Percentiles rank a stretch among this genome's conserved stretches.
These are phyloP conservation scores for Scyliorhinus canicula DNA, from an alignment of 2,797 vertebrate species.

Conservation along the genomic window DNA sequence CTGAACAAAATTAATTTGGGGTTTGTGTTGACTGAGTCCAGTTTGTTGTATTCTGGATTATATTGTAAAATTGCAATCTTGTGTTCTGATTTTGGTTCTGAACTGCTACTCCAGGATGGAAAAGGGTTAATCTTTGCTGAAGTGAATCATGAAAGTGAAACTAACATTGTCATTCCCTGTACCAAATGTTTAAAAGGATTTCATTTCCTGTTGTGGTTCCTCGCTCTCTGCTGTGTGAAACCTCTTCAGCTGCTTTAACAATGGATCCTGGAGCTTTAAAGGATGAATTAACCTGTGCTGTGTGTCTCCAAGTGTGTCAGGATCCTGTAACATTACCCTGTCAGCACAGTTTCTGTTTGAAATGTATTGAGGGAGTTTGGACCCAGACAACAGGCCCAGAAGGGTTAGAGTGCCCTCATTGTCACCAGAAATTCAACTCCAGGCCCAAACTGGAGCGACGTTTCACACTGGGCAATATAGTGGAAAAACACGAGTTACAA, in stretches of 20 bases:
- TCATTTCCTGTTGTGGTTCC: background rate
- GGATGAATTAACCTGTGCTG: background rate
- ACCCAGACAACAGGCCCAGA: background rate
- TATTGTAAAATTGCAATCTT: background rate
- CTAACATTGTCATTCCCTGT: background rate
- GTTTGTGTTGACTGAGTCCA: too few relatives aligned
- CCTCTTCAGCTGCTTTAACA: background rate
- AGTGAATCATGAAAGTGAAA: background rate
- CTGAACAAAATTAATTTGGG: too few relatives aligned
- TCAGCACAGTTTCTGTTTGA: background rate
- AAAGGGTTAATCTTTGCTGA: background rate
- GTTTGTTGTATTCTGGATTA: too few relatives aligned
- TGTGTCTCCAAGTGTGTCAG: too few relatives aligned
- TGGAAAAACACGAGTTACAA: background rate
- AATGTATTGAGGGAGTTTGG: background rate
- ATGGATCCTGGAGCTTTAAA: background rate
- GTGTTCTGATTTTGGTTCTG: background rate
- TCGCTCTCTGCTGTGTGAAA: background rate
- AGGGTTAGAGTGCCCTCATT: background rate
- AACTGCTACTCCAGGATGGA: background rate
- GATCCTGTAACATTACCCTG: background rate
- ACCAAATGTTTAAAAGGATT: background rate
- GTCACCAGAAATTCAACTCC: background rate
- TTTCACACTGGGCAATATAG: background rate
- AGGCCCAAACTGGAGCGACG: background rate